phyloP scores from a whole-genome alignment of 2,113 vertebrate species.

The Pungitius pungitius region DNA sequence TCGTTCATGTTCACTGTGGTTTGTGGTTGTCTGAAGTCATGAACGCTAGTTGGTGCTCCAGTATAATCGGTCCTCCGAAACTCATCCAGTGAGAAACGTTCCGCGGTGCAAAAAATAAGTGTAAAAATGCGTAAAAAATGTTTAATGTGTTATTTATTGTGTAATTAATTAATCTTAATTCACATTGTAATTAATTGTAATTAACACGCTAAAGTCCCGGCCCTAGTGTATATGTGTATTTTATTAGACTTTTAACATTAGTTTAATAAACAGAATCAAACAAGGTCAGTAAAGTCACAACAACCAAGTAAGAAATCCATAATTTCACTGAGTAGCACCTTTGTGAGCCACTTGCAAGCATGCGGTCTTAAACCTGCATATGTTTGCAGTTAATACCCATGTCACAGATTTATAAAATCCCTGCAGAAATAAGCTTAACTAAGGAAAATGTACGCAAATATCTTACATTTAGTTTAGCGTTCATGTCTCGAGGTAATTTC shows the following conservation, averaged over 20 bases:
- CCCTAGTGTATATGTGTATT: neutral
- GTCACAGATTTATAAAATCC: neutral
- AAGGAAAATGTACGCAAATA: neutral
- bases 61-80: too few species aligned
- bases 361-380: neutral
- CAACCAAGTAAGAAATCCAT: neutral
- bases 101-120: too few species aligned
- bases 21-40: too few species aligned
- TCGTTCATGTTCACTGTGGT: too few species aligned
- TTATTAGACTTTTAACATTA: neutral
- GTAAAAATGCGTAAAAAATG: too few species aligned
- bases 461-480: neutral
- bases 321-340: neutral
- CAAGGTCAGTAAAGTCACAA: neutral
- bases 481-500: neutral
- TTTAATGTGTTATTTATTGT: too few species aligned
- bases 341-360: neutral
- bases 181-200: too few species aligned
- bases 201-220: too few species aligned
- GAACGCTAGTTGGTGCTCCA: too few species aligned
- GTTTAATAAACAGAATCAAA: neutral
- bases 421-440: neutral
- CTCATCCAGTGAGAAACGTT: too few species aligned
- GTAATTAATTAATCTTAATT: too few species aligned
- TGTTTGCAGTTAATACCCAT: too few species aligned